These are phyloP conservation scores for Malaclemys terrapin DNA, from an alignment of 2,113 vertebrate genomes.

Conservation along the genomic window DNA sequence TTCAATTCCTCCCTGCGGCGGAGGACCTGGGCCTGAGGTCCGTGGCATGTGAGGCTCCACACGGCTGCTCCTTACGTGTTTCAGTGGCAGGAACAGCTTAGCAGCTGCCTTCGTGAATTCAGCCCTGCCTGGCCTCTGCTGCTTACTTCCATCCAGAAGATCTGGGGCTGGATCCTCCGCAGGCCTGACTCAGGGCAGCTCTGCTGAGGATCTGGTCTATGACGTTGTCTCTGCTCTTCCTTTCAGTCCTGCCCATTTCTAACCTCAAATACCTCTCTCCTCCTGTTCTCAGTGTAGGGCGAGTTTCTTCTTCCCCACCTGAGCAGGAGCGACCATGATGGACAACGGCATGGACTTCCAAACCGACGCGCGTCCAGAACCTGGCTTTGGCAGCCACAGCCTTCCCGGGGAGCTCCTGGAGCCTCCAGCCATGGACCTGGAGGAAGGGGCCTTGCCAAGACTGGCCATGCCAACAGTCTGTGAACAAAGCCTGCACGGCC, in stretches of 20 bases:
- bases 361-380: accelerated
- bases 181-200: background rate
- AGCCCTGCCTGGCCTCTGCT: background rate
- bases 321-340: background rate
- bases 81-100: background rate
- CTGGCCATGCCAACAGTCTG: accelerated
- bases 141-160: background rate
- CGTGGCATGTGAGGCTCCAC: background rate
- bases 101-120: background rate
- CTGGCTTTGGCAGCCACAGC: accelerated
- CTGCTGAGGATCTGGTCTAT: background rate
- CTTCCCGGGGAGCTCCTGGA: background rate
- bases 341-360: slow-evolving; percentile 53
- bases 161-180: background rate
- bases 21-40: background rate
- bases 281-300: background rate
- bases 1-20: background rate
- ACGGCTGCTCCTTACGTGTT: background rate
- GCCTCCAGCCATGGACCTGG: slow-evolving; percentile 68
- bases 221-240: background rate
- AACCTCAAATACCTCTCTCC: too few species aligned
- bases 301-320: background rate
- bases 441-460: background rate
- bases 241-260: background rate
- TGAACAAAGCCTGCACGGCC: background rate